These are phyloP conservation scores for Leistus spinibarbis DNA, from an alignment of 2,888 invertebrate species.

Conservation along the genomic window DNA sequence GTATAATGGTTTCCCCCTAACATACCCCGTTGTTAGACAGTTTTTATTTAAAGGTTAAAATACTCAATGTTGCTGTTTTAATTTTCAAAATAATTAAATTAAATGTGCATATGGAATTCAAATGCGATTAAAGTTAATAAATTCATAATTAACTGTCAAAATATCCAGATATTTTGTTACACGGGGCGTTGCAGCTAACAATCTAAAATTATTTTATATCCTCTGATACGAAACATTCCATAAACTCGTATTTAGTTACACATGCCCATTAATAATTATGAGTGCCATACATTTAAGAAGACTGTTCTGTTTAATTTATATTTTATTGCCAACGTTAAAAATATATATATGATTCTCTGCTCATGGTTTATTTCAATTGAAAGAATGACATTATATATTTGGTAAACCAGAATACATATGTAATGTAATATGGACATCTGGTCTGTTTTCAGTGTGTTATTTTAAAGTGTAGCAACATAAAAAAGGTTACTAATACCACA, in stretches of 20 bases:
- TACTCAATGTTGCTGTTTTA: neutral
- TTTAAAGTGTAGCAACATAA: neutral
- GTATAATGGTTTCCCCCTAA: no score
- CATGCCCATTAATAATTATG: slow-evolving; percentile 33
- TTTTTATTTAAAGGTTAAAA: neutral
- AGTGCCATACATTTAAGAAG: slow-evolving; percentile 23
- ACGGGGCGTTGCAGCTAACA: neutral
- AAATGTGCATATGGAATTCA: neutral
- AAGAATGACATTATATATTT: neutral
- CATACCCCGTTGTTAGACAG: no score
- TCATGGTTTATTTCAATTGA: neutral
- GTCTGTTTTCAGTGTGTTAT: neutral
- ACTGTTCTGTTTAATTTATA: slow-evolving; percentile 24
- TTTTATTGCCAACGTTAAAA: slow-evolving; percentile 20
- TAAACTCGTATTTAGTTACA: slow-evolving; percentile 23
- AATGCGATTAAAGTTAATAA: neutral
- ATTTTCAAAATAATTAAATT: neutral
- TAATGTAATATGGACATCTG: neutral
- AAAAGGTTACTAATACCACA: no score
- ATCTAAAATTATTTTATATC: neutral
- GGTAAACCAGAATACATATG: neutral
- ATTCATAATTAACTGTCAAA: neutral
- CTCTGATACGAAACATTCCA: neutral
- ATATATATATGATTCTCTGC: neutral
- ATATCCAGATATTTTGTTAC: neutral